These are phyloP conservation scores for Diabrotica undecimpunctata DNA, from an alignment of 1,140 invertebrate genomes.

Conservation along the genomic window DNA sequence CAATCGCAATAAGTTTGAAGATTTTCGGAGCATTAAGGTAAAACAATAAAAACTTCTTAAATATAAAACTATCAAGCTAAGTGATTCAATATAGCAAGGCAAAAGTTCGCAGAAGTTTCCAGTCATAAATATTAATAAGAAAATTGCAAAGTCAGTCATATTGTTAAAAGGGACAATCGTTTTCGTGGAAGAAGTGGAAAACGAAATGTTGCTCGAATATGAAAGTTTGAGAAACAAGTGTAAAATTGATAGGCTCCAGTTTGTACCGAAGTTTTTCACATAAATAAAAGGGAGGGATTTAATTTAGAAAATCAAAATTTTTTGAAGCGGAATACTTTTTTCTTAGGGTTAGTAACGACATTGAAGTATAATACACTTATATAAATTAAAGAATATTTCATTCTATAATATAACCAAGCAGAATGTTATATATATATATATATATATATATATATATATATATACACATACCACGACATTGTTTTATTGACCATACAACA, in stretches of 20 bases:
- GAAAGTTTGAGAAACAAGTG: constrained; percentile 24
- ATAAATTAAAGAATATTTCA: too few relatives aligned
- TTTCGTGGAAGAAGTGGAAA: constrained; percentile 4
- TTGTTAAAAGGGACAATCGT: constrained; percentile 6
- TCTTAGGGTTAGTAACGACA: not conserved
- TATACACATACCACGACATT: too few relatives aligned
- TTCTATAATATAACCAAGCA: too few relatives aligned
- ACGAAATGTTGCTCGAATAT: constrained; percentile 12
- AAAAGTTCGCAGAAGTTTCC: constrained; percentile 2
- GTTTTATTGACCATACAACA: too few relatives aligned
- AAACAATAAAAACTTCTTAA: constrained; percentile 11
- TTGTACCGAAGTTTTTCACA: constrained; percentile 20
- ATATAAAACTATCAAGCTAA: constrained; percentile 11
- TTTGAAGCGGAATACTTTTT: not conserved
- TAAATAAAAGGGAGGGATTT: constrained; percentile 20
- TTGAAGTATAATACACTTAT: too few relatives aligned
- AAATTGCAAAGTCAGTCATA: constrained; percentile 15
- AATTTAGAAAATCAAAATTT: not conserved
- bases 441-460: too few relatives aligned
- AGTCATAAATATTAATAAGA: constrained; percentile 20
- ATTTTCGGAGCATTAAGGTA: not conserved
- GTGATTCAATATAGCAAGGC: constrained; percentile 13
- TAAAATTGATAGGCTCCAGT: constrained; percentile 28
- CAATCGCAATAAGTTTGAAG: not conserved
- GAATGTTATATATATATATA: too few relatives aligned